These are phyloP conservation scores for Thaleichthys pacificus DNA, from an alignment of 2,797 vertebrate genomes.

Conservation along the genomic window DNA sequence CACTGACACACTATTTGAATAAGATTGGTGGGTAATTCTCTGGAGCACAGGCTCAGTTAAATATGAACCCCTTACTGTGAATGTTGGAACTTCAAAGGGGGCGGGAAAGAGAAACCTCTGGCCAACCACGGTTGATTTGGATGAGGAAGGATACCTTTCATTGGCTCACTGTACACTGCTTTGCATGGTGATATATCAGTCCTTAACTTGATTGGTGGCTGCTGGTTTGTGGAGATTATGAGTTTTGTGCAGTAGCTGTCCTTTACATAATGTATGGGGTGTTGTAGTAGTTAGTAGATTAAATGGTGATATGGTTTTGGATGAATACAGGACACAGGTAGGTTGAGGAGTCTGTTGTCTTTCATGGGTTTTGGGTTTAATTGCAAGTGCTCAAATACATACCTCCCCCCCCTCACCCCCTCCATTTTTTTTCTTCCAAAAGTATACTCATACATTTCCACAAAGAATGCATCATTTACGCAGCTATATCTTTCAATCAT, in stretches of 20 bases:
- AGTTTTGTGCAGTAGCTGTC: background rate
- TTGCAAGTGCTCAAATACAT: too few species aligned
- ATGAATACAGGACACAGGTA: background rate
- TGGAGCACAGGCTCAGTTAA: slow-evolving; percentile 1
- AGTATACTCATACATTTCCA: too few species aligned
- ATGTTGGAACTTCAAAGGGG: background rate
- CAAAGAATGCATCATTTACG: background rate
- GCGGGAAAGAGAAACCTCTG: background rate
- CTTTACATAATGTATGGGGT: background rate
- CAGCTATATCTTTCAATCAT: background rate
- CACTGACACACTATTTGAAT: slow-evolving; percentile 1
- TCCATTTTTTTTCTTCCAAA: slow-evolving; percentile 15
- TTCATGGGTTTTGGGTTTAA: too few species aligned
- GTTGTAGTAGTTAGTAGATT: slow-evolving; percentile 1
- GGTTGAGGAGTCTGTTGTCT: background rate
- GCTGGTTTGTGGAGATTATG: background rate
- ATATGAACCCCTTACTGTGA: background rate
- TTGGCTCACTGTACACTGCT: background rate
- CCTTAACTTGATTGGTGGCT: slow-evolving; percentile 7
- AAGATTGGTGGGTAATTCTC: background rate
- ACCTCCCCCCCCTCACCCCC: background rate
- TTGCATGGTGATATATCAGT: slow-evolving; percentile 17
- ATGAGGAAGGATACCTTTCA: background rate
- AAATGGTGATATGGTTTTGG: background rate
- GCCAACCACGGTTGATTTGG: background rate